Evolutionary conservation across 1,140 invertebrate species (phyloP).

Genomic region (Tachypleus tridentatus): DNA sequence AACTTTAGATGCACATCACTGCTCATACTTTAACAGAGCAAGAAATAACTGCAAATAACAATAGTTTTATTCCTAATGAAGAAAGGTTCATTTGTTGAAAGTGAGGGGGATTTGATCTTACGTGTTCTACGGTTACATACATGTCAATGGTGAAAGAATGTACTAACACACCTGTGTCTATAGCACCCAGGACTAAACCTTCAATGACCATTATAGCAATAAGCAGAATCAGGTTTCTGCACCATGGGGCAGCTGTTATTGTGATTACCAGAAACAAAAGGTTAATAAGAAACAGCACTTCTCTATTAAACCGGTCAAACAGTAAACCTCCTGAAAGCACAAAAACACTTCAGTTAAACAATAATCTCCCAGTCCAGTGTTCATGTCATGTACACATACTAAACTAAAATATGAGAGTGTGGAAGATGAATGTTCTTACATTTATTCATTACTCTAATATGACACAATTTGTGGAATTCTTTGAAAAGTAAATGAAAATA

Average conservation of each 20-base stretch:
- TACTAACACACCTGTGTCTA: conserved; percentile 10
- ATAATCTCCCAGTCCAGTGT: no score
- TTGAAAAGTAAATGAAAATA: no score
- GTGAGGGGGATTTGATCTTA: neutral
- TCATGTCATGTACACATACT: no score
- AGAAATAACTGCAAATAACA: neutral
- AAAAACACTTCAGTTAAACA: no score
- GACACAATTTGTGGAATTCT: no score
- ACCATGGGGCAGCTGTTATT: conserved; percentile 7
- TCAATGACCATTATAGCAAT: conserved; percentile 1
- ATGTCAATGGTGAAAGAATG: neutral
- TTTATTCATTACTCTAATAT: no score
- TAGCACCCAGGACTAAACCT: conserved; percentile 11
- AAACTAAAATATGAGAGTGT: no score
- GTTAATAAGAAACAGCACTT: conserved; percentile 3
- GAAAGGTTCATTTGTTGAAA: neutral
- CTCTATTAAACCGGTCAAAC: conserved; percentile 6
- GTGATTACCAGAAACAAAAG: conserved; percentile 4
- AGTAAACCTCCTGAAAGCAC: conserved; percentile 12
- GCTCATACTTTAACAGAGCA: neutral
- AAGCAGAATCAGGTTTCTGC: conserved; percentile 1
- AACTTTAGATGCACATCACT: neutral
- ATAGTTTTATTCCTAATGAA: neutral
- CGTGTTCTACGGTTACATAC: neutral
- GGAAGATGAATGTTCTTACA: no score